Evolutionary conservation across 1,140 invertebrate genomes (phyloP).

Genomic region (Orchestia grillus): DNA sequence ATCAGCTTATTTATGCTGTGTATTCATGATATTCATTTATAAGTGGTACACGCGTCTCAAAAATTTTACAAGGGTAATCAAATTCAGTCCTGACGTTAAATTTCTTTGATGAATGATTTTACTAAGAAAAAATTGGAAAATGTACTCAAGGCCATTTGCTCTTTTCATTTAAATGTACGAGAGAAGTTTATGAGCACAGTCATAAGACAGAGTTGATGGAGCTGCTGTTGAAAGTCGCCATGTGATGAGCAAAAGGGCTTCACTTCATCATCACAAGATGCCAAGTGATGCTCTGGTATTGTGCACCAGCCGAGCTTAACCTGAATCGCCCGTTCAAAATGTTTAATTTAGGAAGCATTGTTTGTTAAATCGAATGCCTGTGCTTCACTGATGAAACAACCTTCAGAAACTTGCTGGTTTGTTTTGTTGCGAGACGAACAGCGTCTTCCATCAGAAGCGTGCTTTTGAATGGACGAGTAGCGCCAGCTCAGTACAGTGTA

Average conservation of each 20-base stretch:
- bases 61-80: too few relatives aligned
- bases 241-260: background rate
- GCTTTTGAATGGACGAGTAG: background rate
- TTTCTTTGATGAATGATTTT: background rate
- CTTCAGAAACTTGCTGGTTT: background rate
- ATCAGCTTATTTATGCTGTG: background rate
- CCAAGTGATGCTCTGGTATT: background rate
- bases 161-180: background rate
- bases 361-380: background rate
- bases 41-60: background rate
- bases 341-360: background rate
- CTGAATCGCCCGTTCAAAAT: background rate
- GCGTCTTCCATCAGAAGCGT: background rate
- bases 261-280: background rate
- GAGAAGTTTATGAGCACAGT: background rate
- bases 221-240: background rate
- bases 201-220: background rate
- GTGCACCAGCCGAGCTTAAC: background rate
- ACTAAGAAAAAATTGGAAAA: background rate
- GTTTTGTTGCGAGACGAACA: background rate
- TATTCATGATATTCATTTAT: background rate
- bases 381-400: background rate
- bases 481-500: background rate
- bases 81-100: too few relatives aligned
- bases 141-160: too few relatives aligned